Conservation (phyloP, 1,140 invertebrate genomes). For the Trichonephila clavipes region DNA sequence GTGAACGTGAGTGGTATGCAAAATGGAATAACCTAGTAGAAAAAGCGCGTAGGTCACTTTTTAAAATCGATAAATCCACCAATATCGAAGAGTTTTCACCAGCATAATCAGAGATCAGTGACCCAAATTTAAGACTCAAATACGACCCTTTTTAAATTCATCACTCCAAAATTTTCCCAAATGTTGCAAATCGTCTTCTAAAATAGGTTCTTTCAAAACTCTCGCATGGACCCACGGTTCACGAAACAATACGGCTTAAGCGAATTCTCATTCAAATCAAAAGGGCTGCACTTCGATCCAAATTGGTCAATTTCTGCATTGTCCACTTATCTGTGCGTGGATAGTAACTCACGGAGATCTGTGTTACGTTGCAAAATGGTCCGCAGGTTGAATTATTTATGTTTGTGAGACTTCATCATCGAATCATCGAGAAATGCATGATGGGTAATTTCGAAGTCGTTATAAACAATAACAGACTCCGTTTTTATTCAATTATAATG, state of each 20-base stretch:
- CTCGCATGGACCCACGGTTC: background rate
- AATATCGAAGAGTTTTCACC: background rate
- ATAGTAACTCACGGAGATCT: constrained; percentile 19
- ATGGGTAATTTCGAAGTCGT: constrained; percentile 1
- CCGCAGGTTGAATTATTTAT: background rate
- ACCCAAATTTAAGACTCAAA: background rate
- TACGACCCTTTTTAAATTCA: background rate
- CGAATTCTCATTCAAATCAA: constrained; percentile 5
- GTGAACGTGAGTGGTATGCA: no score
- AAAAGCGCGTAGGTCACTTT: no score
- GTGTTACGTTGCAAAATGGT: constrained; percentile 19
- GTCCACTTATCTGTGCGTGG: constrained; percentile 23
- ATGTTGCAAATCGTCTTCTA: background rate
- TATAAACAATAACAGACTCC: background rate
- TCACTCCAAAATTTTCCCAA: background rate
- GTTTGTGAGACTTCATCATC: background rate
- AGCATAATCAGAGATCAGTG: background rate
- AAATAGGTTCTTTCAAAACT: background rate
- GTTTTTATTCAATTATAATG: background rate
- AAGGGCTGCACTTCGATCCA: background rate
- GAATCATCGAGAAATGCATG: background rate
- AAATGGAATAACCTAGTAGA: no score
- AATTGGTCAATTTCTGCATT: constrained; percentile 34
- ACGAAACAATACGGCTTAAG: background rate
- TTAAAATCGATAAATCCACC: background rate